phyloP scores from a whole-genome alignment of 2,113 vertebrate species.

The Nematolebias whitei region DNA sequence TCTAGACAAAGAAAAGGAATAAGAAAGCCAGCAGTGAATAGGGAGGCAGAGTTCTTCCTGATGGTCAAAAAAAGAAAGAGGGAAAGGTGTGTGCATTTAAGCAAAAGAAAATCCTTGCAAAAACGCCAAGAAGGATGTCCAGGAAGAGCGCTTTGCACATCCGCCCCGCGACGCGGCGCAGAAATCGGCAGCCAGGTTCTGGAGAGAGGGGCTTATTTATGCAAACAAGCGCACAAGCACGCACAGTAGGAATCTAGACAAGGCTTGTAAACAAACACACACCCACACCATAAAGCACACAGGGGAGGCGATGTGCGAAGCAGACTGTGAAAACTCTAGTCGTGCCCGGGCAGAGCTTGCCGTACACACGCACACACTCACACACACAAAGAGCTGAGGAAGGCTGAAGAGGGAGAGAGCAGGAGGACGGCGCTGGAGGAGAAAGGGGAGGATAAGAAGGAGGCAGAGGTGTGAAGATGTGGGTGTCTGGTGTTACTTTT shows the following conservation, averaged over 20 bases:
- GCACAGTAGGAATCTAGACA: conserved; percentile 78
- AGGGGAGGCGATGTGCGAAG: conserved; percentile 76
- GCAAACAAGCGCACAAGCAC: conserved; percentile 75
- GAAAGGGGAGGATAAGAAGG: conserved; percentile 37
- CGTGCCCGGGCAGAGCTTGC: conserved; percentile 55
- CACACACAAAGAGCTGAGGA: conserved; percentile 20
- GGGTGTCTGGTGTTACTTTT: conserved; percentile 64
- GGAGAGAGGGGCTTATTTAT: conserved; percentile 76
- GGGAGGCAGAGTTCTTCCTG: conserved; percentile 7
- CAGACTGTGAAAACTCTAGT: conserved; percentile 77
- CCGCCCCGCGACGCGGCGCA: conserved; percentile 33
- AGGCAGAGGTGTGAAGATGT: conserved; percentile 60
- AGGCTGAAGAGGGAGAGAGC: conserved; percentile 40
- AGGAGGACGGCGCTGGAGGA: conserved; percentile 34
- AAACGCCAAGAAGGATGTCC: conserved; percentile 55
- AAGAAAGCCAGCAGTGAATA: conserved; percentile 9
- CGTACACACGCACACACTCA: too few species aligned
- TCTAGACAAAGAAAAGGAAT: conserved; percentile 26
- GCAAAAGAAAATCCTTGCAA: conserved; percentile 12
- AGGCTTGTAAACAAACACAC: conserved; percentile 81
- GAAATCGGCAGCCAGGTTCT: conserved; percentile 63
- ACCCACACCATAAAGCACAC: conserved; percentile 79
- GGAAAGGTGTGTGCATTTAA: background rate
- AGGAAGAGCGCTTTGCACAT: conserved; percentile 55
- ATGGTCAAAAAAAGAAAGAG: conserved; percentile 19